Conservation (phyloP, 2,888 invertebrate genomes). For the Listrodromus nycthemerus region DNA sequence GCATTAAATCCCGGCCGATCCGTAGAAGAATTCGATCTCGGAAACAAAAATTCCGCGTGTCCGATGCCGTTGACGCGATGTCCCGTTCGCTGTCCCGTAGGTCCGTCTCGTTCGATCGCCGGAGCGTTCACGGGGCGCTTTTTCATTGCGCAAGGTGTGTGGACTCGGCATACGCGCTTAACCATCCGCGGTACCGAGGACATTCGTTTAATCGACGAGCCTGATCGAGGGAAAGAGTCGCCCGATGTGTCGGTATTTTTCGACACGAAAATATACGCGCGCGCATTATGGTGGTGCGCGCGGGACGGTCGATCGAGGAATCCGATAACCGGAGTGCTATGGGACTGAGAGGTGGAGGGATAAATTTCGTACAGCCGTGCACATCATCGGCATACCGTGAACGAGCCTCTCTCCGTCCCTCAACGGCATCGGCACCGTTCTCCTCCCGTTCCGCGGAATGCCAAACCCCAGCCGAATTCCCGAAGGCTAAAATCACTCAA, state of each 20-base stretch:
- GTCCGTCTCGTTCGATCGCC: conserved; percentile 19
- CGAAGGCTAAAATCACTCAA: conserved; percentile 79
- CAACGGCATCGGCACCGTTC: conserved; percentile 4
- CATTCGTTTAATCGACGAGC: conserved; percentile 56
- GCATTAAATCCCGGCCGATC: conserved; percentile 36
- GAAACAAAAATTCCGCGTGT: conserved; percentile 54
- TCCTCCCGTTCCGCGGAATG: conserved; percentile 71
- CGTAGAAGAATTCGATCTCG: conserved; percentile 37
- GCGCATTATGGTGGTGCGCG: conserved; percentile 22
- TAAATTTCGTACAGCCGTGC: conserved; percentile 57
- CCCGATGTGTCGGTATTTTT: conserved; percentile 19
- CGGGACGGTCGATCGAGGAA: conserved; percentile 59
- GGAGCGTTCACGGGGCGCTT: conserved; percentile 19
- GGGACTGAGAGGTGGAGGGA: conserved; percentile 45
- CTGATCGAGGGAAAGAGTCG: conserved; percentile 36
- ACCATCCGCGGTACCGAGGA: conserved; percentile 40
- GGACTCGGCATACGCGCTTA: conserved; percentile 28
- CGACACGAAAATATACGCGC: conserved; percentile 10
- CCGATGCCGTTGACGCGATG: conserved; percentile 59
- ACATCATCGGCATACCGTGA: conserved; percentile 65
- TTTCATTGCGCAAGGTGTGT: conserved; percentile 29
- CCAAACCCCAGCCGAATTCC: conserved; percentile 74
- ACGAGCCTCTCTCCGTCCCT: conserved; percentile 22
- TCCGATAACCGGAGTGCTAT: conserved; percentile 66
- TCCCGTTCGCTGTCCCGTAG: conserved; percentile 45